A percentile compares a stretch with the other conserved stretches of the same genome.
Evolutionary conservation across 2,797 vertebrate genomes (phyloP).

Genomic region (Buceros bicornis): DNA sequence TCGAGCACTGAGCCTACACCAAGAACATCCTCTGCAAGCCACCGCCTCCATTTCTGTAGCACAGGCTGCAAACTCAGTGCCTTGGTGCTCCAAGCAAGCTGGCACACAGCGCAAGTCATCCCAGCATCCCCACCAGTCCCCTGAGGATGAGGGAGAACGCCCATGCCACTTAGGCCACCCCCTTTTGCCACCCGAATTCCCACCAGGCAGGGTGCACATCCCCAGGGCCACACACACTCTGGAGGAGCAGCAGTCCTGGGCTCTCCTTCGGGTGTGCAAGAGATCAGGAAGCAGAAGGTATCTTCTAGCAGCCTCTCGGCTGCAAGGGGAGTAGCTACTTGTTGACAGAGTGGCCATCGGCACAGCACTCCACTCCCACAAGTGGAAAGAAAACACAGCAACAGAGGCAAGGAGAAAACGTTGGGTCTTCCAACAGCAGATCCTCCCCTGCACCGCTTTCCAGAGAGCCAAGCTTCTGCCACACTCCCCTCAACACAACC

Average conservation of each 20-base stretch:
- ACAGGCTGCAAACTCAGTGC: too few relatives aligned
- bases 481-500: neutral
- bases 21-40: neutral
- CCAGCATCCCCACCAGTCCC: neutral
- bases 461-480: neutral
- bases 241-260: neutral
- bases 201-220: neutral
- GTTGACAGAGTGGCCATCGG: neutral
- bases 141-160: too few relatives aligned
- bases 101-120: neutral
- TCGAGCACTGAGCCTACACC: fast-evolving
- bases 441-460: neutral
- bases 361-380: conserved; percentile 28
- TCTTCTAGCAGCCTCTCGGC: neutral
- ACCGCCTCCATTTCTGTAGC: neutral
- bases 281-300: neutral
- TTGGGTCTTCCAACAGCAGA: neutral
- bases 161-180: fast-evolving
- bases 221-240: fast-evolving
- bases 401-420: neutral
- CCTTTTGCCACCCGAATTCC: neutral
- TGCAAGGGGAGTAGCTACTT: neutral
- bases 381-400: neutral
- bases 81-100: neutral
- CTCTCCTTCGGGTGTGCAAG: fast-evolving